These are phyloP conservation scores for Taxidea taxus DNA, from an alignment of 2,113 vertebrate genomes.

Conservation along the genomic window DNA sequence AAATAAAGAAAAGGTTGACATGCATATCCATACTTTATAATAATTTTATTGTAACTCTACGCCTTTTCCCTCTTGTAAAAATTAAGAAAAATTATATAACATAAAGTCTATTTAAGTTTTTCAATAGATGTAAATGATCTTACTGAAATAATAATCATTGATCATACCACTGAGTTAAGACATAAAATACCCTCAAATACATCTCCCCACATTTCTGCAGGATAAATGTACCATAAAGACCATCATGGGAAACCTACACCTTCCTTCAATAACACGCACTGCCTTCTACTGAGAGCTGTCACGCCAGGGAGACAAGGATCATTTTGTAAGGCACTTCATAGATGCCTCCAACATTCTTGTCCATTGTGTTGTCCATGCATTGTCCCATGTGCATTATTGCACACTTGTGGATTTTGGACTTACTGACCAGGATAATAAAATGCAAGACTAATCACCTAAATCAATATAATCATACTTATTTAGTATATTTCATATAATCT, in stretches of 20 bases:
- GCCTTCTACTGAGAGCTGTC: neutral
- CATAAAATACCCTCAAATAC: neutral
- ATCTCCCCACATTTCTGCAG: neutral
- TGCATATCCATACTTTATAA: neutral
- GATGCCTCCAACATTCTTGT: rapidly evolving
- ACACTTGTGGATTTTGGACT: neutral
- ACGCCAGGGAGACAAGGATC: neutral
- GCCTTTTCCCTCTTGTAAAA: neutral
- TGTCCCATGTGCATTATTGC: neutral
- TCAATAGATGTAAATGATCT: neutral
- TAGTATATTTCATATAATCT: neutral
- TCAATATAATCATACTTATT: neutral
- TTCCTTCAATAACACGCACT: neutral
- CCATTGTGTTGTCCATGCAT: neutral
- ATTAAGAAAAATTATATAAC: neutral
- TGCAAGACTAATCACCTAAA: neutral
- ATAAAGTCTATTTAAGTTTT: neutral
- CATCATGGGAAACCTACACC: rapidly evolving
- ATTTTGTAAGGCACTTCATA: neutral
- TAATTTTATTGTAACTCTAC: neutral
- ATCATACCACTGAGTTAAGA: neutral
- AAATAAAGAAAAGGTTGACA: neutral
- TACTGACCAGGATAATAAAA: neutral
- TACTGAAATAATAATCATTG: neutral
- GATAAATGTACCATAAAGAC: neutral